A percentile compares a stretch with the other conserved stretches of the same genome.
phyloP scores from a whole-genome alignment of 2,113 vertebrate genomes.

The Paramisgurnus dabryanus region DNA sequence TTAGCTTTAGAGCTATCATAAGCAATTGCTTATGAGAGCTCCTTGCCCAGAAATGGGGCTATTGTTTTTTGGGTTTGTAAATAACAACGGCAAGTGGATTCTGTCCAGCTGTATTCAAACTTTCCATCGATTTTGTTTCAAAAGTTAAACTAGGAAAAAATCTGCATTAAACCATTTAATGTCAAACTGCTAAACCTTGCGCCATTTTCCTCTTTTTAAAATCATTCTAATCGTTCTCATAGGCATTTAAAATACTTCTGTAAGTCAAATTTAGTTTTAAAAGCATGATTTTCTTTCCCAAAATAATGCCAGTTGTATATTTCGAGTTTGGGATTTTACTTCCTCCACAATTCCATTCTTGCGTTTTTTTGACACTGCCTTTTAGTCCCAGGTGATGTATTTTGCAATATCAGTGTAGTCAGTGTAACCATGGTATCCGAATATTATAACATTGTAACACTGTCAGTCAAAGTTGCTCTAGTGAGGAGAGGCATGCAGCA shows the following conservation, averaged over 20 bases:
- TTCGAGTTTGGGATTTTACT: too few species aligned
- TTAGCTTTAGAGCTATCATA: neutral
- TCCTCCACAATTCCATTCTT: neutral
- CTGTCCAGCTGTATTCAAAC: conserved; percentile 11
- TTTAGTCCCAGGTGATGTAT: conserved; percentile 39
- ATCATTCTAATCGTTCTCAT: neutral
- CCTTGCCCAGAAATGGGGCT: conserved; percentile 12
- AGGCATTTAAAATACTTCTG: neutral
- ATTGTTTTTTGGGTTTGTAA: conserved; percentile 11
- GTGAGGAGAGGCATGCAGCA: conserved; percentile 38
- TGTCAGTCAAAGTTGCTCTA: conserved; percentile 46
- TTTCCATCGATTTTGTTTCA: neutral
- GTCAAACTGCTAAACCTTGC: neutral
- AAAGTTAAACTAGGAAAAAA: neutral
- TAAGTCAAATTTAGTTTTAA: neutral
- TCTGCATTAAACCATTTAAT: neutral
- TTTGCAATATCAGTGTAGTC: conserved; percentile 19
- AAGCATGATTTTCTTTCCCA: neutral
- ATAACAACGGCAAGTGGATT: conserved; percentile 13
- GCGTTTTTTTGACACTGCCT: conserved; percentile 20
- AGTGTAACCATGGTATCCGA: conserved; percentile 50
- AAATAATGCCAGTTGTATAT: neutral
- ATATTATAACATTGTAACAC: conserved; percentile 58
- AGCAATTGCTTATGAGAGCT: neutral
- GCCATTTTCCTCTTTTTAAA: neutral